Conservation (phyloP, 1,140 invertebrate species). For the Lucilia cuprina region DNA sequence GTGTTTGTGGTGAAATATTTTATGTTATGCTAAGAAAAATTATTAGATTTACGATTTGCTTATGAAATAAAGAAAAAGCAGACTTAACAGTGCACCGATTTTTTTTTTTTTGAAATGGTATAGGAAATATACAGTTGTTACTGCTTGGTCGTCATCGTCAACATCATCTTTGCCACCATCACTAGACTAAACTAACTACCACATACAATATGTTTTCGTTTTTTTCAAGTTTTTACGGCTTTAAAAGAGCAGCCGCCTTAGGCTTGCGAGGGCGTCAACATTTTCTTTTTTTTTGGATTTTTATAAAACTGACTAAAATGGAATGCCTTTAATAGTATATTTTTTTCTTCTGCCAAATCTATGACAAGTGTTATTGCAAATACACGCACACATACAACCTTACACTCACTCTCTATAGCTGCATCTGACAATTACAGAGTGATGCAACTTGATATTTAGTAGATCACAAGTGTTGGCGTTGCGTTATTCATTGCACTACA, state of each 20-base stretch:
- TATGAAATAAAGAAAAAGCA: constrained; percentile 41
- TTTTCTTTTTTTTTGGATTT: neutral
- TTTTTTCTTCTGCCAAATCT: neutral
- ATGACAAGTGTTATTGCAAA: neutral
- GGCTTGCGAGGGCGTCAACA: constrained; percentile 29
- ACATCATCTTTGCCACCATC: constrained; percentile 10
- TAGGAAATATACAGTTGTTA: neutral
- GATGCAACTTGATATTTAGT: constrained; percentile 14
- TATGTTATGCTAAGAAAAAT: constrained; percentile 40
- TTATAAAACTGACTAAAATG: neutral
- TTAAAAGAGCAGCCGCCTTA: constrained; percentile 4
- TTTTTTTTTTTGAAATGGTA: neutral
- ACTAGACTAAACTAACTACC: neutral
- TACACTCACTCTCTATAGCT: neutral
- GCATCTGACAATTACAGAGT: constrained; percentile 5
- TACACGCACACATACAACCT: neutral
- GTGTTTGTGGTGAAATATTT: constrained; percentile 30
- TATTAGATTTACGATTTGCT: constrained; percentile 60
- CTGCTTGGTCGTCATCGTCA: constrained; percentile 8
- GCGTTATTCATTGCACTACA: constrained; percentile 1
- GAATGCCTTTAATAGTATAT: neutral
- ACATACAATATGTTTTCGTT: neutral
- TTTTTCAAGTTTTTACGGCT: neutral
- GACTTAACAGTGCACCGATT: neutral
- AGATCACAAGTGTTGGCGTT: constrained; percentile 13